A percentile compares a stretch with the other conserved stretches of the same genome.
These are phyloP conservation scores for Mimachlamys varia DNA, from an alignment of 2,888 invertebrate genomes.

Conservation along the genomic window DNA sequence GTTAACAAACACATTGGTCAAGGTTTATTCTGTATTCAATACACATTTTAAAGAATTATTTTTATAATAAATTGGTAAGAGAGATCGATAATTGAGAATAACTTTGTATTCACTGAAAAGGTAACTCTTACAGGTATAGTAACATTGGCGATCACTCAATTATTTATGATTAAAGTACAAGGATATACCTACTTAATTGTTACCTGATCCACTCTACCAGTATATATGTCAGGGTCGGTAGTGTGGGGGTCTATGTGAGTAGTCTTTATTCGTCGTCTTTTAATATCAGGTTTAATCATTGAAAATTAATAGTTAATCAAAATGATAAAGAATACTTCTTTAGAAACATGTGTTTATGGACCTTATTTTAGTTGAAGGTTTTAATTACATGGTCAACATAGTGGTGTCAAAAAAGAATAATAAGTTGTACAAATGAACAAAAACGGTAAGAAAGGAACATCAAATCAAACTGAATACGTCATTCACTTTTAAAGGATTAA, in stretches of 20 bases:
- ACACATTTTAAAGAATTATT: not conserved
- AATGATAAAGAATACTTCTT: no score
- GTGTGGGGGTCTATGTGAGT: not conserved
- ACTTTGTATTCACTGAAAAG: not conserved
- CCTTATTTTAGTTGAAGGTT: no score
- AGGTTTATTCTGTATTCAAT: not conserved
- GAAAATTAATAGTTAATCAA: no score
- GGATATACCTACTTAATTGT: not conserved
- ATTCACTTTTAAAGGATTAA: no score
- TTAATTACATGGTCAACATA: no score
- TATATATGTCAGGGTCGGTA: not conserved
- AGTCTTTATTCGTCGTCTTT: not conserved
- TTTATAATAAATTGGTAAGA: constrained; percentile 7
- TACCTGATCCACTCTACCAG: not conserved
- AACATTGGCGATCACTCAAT: not conserved
- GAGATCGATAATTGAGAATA: not conserved
- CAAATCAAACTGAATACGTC: no score
- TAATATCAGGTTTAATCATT: no score
- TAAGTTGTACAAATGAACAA: no score
- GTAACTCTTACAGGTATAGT: not conserved
- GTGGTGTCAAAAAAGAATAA: no score
- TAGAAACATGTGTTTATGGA: no score
- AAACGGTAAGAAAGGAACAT: no score
- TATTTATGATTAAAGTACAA: not conserved
- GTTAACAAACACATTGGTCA: not conserved